Evolutionary conservation across 2,888 invertebrate species (phyloP), one percentile per base, ranked within the genome.

Genomic region (Nymphalis c-album): DNA sequence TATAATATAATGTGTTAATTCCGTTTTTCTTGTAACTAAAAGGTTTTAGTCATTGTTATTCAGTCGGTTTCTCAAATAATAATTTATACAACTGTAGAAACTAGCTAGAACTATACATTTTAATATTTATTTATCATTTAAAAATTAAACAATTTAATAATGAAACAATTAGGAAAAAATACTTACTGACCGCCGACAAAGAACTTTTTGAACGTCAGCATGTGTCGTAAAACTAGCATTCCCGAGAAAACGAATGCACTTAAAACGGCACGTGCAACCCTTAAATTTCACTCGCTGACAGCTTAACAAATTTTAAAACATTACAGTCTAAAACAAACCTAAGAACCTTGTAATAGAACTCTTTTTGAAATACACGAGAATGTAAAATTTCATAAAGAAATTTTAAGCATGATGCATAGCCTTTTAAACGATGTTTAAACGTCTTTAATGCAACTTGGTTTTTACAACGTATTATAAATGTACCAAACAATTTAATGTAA

Each of bases 221-320:
- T 67, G 68, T 70, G 71, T 75, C 73, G 73, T 73, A 69, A 71
- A 73, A 67, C 47, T 69, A 73, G 70, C 69, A 63, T 72, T 73
- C 70, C 71, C 73, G 68, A 71, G 71, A 73, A 74, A 75, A 72
- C 72, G 73, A 73, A 73, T 73, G 74, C 73, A 75, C 73, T 73
- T 72, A 72, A 73, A 74, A 70, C 66, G 72, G 72, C 73, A 67
- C 73, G 74, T 73, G 71, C 71, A 72, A 53, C 67, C 69, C 71
- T 73, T 73, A 65, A 67, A 72, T 71, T 70, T 71, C 69, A 66
- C 67, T 70, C 69, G 71, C 70, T 71, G 68, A 69, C 67, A 63
- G 62, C 64, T 71, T 64, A 69, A 71, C 64, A 50, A 58, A 57
- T 63, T 65, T 60, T 40, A 35, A 16, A 55, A 55, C n/a, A 55